Base-by-base conservation (phyloP, 2,888 invertebrate species). In the Lycia hirtaria region DNA sequence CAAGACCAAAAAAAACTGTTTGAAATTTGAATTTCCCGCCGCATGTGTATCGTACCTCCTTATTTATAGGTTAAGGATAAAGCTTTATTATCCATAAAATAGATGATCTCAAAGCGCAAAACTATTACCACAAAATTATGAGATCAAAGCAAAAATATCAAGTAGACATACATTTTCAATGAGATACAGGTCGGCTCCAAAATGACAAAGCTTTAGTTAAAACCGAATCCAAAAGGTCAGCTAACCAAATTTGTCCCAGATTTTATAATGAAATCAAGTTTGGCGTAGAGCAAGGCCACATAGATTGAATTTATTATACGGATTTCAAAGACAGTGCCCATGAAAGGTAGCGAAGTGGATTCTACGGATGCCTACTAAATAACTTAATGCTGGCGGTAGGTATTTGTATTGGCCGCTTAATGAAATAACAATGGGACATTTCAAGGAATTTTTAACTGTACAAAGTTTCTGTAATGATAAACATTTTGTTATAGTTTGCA, bases 201-300 rank as follows among this genome's bases (percentile, higher is more conserved):
- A 37, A 44, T 44, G 44, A 44, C 44, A 44, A 44, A 44, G 44
- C 44, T 20, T 20, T 10, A 15, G 44, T 10, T 20, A 24, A 20
- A 30, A 30, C 44, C 28, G 28, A 19, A 20, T 44, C 30, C 20
- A 24, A 35, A 47, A 47, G 24, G 47, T 20, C 47, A 22, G 47
- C 47, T 47, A 47, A 47, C 47, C 26, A 35, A 47, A 47, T 47
- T 47, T 9, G n/a, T 24, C 10, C 44, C 47, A 35, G 47, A 47
- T 47, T 47, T 47, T 47, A 47, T 47, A 47, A 47, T 47, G 22
- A 47, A 47, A 47, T 47, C 47, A 35, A 47, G 33, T 33, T 47
- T 14, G 35, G 24, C 33, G 12, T 14, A 19, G 47, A 26, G 45
- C 32, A 9, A 47, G 35, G 33, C 35, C 35, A 6, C 17, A n/a